phyloP scores from a whole-genome alignment of 2,113 vertebrate species.

The Azemiops feae region DNA sequence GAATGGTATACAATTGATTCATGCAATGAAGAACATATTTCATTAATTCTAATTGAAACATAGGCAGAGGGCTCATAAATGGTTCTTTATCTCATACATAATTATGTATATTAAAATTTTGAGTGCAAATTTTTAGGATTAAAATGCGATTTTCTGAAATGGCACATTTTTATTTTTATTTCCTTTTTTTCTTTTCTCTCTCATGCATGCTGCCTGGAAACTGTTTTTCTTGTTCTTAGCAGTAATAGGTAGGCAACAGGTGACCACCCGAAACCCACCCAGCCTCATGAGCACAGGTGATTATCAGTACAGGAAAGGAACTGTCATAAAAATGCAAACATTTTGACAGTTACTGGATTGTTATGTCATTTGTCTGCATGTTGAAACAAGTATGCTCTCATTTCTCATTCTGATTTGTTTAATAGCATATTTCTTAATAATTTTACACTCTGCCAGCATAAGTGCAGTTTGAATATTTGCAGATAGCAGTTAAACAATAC shows the following conservation, averaged over 20 bases:
- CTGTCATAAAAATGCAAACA: conserved; percentile 25
- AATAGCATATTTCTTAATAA: not conserved
- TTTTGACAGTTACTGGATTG: conserved; percentile 26
- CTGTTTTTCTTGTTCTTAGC: conserved; percentile 90
- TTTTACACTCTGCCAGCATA: not conserved
- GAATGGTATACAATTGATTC: conserved; percentile 41
- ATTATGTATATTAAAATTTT: conserved; percentile 51
- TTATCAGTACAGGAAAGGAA: conserved; percentile 77
- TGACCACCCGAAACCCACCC: conserved; percentile 89
- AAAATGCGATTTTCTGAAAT: conserved; percentile 60
- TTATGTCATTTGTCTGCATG: conserved; percentile 31
- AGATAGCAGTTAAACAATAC: not conserved
- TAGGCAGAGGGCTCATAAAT: conserved; percentile 64
- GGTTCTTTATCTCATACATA: conserved; percentile 55
- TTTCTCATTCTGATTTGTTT: fast-evolving
- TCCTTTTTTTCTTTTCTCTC: conserved; percentile 67
- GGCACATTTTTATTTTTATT: conserved; percentile 67
- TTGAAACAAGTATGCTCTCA: not conserved
- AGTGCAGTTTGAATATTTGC: not conserved
- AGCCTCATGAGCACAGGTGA: conserved; percentile 97
- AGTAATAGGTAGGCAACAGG: conserved; percentile 95
- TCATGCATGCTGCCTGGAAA: conserved; percentile 93
- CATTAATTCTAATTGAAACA: conserved; percentile 67
- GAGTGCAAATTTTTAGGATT: conserved; percentile 68
- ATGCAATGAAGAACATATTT: conserved; percentile 53